Percentiles rank a stretch among this genome's conserved stretches.
phyloP scores from a whole-genome alignment of 2,113 vertebrate genomes.

The Ageneiosus marmoratus region DNA sequence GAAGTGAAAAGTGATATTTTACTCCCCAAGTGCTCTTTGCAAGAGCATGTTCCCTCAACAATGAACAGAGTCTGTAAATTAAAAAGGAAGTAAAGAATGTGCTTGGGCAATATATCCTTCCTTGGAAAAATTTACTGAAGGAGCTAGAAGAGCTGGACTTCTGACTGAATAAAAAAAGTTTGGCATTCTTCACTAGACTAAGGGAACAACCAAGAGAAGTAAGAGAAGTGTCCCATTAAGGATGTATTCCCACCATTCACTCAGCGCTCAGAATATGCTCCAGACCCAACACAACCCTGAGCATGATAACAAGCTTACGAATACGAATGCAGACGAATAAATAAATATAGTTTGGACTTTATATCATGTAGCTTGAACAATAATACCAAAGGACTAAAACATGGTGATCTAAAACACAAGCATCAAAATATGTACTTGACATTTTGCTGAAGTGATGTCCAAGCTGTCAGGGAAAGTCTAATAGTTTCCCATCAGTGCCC shows the following conservation, averaged over 20 bases:
- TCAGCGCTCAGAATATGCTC: not conserved
- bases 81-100: slow-evolving; percentile 13
- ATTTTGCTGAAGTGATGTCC: not conserved
- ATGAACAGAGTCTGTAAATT: not conserved
- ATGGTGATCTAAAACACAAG: not conserved
- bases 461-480: slow-evolving; percentile 27
- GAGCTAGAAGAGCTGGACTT: not conserved
- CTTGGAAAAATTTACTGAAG: slow-evolving; percentile 21
- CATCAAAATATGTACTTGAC: slow-evolving; percentile 13
- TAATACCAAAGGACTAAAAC: not conserved
- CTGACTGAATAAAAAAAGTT: not conserved
- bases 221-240: not conserved
- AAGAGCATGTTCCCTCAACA: not conserved
- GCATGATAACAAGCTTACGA: not conserved
- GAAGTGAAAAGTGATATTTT: slow-evolving; percentile 52
- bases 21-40: not conserved
- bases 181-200: not conserved
- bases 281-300: not conserved
- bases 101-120: slow-evolving; percentile 41
- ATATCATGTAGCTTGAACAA: not conserved
- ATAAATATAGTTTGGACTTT: not conserved
- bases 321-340: not conserved
- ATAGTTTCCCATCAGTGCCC: slow-evolving; percentile 24
- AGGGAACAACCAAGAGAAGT: no score
- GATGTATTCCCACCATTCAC: no score